These are phyloP conservation scores for Charaxes varanes DNA, from an alignment of 1,140 invertebrate species.

Conservation along the genomic window DNA sequence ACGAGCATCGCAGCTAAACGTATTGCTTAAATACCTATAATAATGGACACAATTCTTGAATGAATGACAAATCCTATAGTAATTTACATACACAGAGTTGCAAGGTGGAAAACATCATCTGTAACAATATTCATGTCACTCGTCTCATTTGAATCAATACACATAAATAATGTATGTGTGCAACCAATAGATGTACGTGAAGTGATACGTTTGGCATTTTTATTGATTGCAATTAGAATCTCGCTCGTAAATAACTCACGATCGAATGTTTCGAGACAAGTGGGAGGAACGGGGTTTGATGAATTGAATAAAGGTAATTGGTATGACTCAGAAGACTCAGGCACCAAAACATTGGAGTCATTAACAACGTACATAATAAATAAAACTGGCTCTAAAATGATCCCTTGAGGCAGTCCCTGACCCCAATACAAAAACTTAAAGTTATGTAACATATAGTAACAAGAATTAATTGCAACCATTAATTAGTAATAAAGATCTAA, in stretches of 20 bases:
- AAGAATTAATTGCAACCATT: too few relatives aligned
- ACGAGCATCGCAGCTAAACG: too few relatives aligned
- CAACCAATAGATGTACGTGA: constrained; percentile 19
- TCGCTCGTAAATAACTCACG: constrained; percentile 18
- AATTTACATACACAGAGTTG: constrained; percentile 10
- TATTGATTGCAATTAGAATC: constrained; percentile 22
- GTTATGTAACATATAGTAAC: too few relatives aligned
- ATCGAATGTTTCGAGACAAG: constrained; percentile 11
- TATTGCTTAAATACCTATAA: too few relatives aligned
- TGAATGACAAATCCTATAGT: constrained; percentile 8
- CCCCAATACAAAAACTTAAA: too few relatives aligned
- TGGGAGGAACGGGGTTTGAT: constrained; percentile 5
- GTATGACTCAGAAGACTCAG: too few relatives aligned
- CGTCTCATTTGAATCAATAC: constrained; percentile 17
- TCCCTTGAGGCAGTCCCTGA: too few relatives aligned
- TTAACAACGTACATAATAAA: too few relatives aligned
- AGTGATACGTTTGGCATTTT: constrained; percentile 20
- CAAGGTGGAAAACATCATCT: constrained; percentile 8
- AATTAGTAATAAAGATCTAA: too few relatives aligned
- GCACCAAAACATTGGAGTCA: too few relatives aligned
- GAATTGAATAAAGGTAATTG: too few relatives aligned
- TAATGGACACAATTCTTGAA: constrained; percentile 8
- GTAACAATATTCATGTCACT: constrained; percentile 20
- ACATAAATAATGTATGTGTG: constrained; percentile 23
- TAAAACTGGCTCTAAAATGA: too few relatives aligned